These are phyloP conservation scores for Aethina tumida DNA, from an alignment of 1,140 invertebrate species.

Conservation along the genomic window DNA sequence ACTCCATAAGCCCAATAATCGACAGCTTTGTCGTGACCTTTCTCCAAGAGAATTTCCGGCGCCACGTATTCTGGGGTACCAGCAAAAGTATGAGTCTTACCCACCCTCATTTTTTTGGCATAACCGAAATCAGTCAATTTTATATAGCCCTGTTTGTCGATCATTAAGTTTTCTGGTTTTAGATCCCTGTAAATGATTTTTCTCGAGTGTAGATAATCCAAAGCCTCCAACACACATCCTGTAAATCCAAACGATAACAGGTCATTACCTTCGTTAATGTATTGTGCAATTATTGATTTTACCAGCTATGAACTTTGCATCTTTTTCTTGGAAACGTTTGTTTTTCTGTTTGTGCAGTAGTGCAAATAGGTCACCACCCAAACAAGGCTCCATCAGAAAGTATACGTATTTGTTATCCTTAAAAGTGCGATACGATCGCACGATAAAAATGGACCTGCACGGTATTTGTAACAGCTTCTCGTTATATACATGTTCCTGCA, in stretches of 20 bases:
- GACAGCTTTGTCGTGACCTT: conserved; percentile 83
- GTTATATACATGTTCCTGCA: conserved; percentile 82
- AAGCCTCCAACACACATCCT: conserved; percentile 42
- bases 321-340: conserved; percentile 74
- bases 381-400: conserved; percentile 92
- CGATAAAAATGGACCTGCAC: conserved; percentile 43
- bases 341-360: conserved; percentile 47
- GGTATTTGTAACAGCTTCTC: conserved; percentile 86
- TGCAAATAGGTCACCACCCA: conserved; percentile 90
- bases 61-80: conserved; percentile 89
- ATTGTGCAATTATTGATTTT: neutral
- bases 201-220: conserved; percentile 45
- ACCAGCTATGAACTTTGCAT: conserved; percentile 68
- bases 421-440: conserved; percentile 85
- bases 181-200: conserved; percentile 89
- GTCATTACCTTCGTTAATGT: no score
- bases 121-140: conserved; percentile 98
- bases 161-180: conserved; percentile 90
- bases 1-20: conserved; percentile 95
- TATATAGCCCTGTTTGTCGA: conserved; percentile 79
- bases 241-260: no score
- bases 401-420: conserved; percentile 94
- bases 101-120: conserved; percentile 71
- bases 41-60: conserved; percentile 88
- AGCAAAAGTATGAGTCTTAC: conserved; percentile 96